A percentile compares a stretch with the other conserved stretches of the same genome.
Evolutionary conservation across 2,888 invertebrate species (phyloP).

Genomic region (Micoletzkya japonica): DNA sequence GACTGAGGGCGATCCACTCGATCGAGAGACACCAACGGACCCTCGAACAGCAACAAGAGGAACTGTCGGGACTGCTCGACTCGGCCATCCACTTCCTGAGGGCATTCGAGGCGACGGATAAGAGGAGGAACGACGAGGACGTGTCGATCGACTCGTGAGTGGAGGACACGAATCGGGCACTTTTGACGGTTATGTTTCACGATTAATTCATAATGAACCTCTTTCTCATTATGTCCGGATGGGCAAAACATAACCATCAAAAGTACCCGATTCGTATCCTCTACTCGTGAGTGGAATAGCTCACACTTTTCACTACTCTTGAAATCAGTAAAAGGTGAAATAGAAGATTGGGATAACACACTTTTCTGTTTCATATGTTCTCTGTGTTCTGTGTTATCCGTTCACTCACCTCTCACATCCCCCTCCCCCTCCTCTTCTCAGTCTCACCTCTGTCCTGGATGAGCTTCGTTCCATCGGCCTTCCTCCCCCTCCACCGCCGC

Average conservation of each 20-base stretch:
- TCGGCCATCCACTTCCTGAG: slow-evolving; percentile 48
- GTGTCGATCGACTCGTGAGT: slow-evolving; percentile 22
- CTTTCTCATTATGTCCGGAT: no score
- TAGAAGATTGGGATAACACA: no score
- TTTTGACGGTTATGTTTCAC: no score
- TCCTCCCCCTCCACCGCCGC: neutral
- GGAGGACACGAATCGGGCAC: no score
- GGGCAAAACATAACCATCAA: no score
- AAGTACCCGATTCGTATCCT: no score
- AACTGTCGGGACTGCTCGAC: slow-evolving; percentile 47
- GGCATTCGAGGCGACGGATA: slow-evolving; percentile 29
- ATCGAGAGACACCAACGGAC: slow-evolving; percentile 52
- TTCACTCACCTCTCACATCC: neutral
- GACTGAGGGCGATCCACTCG: slow-evolving; percentile 40
- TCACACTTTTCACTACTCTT: neutral
- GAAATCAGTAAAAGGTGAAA: no score
- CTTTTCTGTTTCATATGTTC: no score
- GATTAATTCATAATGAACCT: no score
- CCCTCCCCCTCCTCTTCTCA: neutral
- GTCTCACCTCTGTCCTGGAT: slow-evolving; percentile 16
- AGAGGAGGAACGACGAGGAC: slow-evolving; percentile 1
- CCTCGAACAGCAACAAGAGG: slow-evolving; percentile 51
- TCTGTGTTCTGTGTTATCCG: neutral
- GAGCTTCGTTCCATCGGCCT: slow-evolving; percentile 21
- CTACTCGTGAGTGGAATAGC: slow-evolving; percentile 1